Percentiles rank a stretch among this genome's conserved stretches.
Evolutionary conservation across 2,888 invertebrate genomes (phyloP).

Genomic region (Dynastes grantii): DNA sequence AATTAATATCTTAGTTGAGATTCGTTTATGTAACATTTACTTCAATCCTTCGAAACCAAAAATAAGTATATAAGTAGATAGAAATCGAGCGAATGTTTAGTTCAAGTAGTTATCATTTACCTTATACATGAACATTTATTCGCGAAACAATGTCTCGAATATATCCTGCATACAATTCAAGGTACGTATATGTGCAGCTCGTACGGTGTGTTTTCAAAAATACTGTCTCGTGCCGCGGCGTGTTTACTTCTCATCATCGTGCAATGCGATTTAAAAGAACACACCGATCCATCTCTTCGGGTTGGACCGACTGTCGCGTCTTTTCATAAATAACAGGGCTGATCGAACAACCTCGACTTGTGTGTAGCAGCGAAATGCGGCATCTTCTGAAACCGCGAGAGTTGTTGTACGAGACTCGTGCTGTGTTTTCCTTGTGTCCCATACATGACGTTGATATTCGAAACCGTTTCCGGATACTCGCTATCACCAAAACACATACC

Average conservation of each 20-base stretch:
- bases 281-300: conserved; percentile 26
- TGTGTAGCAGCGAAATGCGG: conserved; percentile 57
- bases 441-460: conserved; percentile 45
- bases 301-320: conserved; percentile 34
- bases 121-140: no score
- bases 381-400: conserved; percentile 55
- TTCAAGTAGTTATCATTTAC: no score
- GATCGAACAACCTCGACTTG: conserved; percentile 53
- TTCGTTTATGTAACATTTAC: no score
- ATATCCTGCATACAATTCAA: not conserved
- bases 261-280: conserved; percentile 39
- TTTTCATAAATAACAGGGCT: conserved; percentile 63
- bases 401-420: conserved; percentile 51
- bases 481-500: conserved; percentile 30
- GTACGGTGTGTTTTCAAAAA: conserved; percentile 13
- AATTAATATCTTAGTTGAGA: no score
- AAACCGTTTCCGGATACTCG: conserved; percentile 44
- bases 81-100: no score
- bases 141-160: no score
- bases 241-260: conserved; percentile 46
- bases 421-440: conserved; percentile 49
- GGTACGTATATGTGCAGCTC: not conserved
- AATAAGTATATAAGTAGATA: no score
- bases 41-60: no score
- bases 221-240: conserved; percentile 26